phyloP scores from a whole-genome alignment of 2,888 invertebrate genomes.

The Plagodis dolabraria region DNA sequence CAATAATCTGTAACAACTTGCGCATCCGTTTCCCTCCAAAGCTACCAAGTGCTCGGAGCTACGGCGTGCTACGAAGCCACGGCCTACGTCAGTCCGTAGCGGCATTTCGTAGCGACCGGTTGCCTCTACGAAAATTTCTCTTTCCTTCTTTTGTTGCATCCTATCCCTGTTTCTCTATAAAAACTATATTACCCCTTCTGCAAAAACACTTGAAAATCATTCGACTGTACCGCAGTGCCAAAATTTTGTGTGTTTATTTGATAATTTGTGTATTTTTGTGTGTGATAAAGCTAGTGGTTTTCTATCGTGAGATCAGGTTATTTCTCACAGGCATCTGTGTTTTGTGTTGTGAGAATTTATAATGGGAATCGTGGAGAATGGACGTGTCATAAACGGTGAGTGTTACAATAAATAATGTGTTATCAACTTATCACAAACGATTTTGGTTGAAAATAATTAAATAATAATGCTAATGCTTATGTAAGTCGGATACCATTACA shows the following conservation, averaged over 20 bases:
- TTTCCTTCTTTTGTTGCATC: constrained; percentile 45
- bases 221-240: constrained; percentile 14
- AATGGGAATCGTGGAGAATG: constrained; percentile 32
- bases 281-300: constrained; percentile 24
- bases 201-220: constrained; percentile 6
- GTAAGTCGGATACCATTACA: background rate
- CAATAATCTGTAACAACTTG: constrained; percentile 41
- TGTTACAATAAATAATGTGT: constrained; percentile 23
- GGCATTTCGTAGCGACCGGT: constrained; percentile 47
- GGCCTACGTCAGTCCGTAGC: constrained; percentile 71
- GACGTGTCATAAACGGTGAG: constrained; percentile 39
- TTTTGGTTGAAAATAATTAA: background rate
- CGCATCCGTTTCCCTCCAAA: constrained; percentile 53
- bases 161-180: constrained; percentile 56
- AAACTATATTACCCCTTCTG: constrained; percentile 44
- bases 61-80: constrained; percentile 21
- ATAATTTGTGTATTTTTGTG: constrained; percentile 18
- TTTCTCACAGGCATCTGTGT: constrained; percentile 44
- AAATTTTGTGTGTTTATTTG: constrained; percentile 12
- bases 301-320: constrained; percentile 42
- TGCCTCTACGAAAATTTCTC: constrained; percentile 48
- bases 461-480: background rate
- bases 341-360: constrained; percentile 40
- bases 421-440: background rate
- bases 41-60: constrained; percentile 19